phyloP scores from a whole-genome alignment of 2,113 vertebrate species.

The Thryonomys swinderianus region DNA sequence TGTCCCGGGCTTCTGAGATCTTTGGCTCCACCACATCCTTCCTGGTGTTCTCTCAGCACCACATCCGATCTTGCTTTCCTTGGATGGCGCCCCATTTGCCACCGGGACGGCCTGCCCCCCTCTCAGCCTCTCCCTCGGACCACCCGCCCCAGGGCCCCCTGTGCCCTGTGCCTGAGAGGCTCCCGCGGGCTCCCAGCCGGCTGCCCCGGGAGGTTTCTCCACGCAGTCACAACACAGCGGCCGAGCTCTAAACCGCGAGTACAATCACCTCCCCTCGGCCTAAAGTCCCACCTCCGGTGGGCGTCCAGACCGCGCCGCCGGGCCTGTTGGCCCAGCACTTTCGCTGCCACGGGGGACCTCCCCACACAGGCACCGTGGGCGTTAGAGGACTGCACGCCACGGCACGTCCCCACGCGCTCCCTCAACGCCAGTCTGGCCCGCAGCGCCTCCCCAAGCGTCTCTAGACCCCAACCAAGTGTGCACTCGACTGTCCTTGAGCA shows the following conservation, averaged over 20 bases:
- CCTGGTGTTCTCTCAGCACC: neutral
- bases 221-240: neutral
- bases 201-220: neutral
- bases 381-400: neutral
- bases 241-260: neutral
- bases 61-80: neutral
- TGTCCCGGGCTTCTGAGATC: neutral
- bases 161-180: too few species aligned
- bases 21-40: neutral
- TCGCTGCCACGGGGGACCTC: neutral
- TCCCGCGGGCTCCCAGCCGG: too few species aligned
- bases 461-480: neutral
- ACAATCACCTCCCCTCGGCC: neutral
- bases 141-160: fast-evolving
- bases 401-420: neutral
- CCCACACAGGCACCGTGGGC: neutral
- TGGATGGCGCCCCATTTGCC: neutral
- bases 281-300: neutral
- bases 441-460: neutral
- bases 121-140: neutral
- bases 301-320: neutral
- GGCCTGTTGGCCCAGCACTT: neutral
- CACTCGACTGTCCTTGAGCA: neutral
- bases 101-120: neutral
- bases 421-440: neutral